phyloP scores from a whole-genome alignment of 2,113 vertebrate genomes.

The Esox niger region DNA sequence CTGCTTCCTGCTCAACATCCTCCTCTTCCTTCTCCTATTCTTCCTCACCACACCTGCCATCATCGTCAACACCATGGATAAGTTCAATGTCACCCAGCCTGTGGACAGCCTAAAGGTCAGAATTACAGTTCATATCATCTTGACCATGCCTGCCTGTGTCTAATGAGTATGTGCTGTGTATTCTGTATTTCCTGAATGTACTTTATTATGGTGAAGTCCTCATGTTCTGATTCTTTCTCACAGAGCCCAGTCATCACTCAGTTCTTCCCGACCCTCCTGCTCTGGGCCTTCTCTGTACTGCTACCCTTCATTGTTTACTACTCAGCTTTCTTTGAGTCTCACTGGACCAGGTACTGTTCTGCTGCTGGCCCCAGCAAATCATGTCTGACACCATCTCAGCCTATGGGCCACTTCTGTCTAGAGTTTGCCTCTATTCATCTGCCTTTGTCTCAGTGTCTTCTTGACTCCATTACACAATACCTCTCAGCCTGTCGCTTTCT shows the following conservation, averaged over 20 bases:
- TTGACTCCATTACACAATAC: too few species aligned
- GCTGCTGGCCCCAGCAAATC: not conserved
- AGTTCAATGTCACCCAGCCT: constrained; percentile 94
- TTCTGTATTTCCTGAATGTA: not conserved
- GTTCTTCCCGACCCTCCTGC: constrained; percentile 91
- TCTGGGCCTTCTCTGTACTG: constrained; percentile 92
- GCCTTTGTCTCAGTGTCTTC: constrained; percentile 41
- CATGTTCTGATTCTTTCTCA: constrained; percentile 20
- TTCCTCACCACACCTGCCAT: constrained; percentile 97
- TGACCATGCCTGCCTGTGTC: not conserved
- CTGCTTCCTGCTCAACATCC: constrained; percentile 87
- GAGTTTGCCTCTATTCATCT: constrained; percentile 30
- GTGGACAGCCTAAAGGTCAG: constrained; percentile 87
- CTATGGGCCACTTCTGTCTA: not conserved
- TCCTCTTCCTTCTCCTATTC: constrained; percentile 93
- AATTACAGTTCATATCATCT: not conserved
- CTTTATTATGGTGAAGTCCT: not conserved
- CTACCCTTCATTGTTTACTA: constrained; percentile 94
- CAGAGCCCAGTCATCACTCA: constrained; percentile 94
- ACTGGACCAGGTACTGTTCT: constrained; percentile 90
- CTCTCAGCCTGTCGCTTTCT: constrained; percentile 13
- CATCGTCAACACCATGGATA: constrained; percentile 96
- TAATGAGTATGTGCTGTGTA: not conserved
- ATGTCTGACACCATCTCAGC: not conserved
- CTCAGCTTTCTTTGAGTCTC: constrained; percentile 90